phyloP scores from a whole-genome alignment of 2,888 invertebrate species.

The Orthosia incerta region DNA sequence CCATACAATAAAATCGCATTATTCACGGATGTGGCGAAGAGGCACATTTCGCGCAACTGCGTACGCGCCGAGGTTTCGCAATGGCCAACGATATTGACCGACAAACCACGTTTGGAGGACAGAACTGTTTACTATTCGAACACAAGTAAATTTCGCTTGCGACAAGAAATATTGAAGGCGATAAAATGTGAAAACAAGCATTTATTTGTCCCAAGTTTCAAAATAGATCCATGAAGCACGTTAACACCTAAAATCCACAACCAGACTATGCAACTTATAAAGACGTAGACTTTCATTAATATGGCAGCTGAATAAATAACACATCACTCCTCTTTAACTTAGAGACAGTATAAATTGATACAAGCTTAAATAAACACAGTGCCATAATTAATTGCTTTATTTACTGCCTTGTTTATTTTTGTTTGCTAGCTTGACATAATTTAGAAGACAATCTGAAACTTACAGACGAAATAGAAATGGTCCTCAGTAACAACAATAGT shows the following conservation, averaged over 20 bases:
- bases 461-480: not conserved
- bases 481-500: not conserved
- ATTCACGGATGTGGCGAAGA: constrained; percentile 70
- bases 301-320: constrained; percentile 50
- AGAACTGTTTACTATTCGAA: constrained; percentile 75
- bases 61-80: constrained; percentile 77
- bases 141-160: constrained; percentile 71
- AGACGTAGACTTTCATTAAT: constrained; percentile 31
- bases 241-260: constrained; percentile 23
- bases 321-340: constrained; percentile 24
- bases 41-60: constrained; percentile 71
- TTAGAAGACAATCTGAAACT: constrained; percentile 11
- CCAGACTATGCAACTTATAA: constrained; percentile 12
- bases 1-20: constrained; percentile 43
- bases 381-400: constrained; percentile 42
- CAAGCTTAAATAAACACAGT: constrained; percentile 31
- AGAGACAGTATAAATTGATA: constrained; percentile 41
- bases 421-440: constrained; percentile 18
- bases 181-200: constrained; percentile 54
- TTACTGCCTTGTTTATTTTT: constrained; percentile 42
- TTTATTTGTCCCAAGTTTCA: constrained; percentile 25
- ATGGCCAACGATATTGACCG: constrained; percentile 83
- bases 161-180: constrained; percentile 57
- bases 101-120: constrained; percentile 83
- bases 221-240: constrained; percentile 33